Evolutionary conservation across 2,797 vertebrate species (phyloP).

Genomic region (Moxostoma hubbsi): DNA sequence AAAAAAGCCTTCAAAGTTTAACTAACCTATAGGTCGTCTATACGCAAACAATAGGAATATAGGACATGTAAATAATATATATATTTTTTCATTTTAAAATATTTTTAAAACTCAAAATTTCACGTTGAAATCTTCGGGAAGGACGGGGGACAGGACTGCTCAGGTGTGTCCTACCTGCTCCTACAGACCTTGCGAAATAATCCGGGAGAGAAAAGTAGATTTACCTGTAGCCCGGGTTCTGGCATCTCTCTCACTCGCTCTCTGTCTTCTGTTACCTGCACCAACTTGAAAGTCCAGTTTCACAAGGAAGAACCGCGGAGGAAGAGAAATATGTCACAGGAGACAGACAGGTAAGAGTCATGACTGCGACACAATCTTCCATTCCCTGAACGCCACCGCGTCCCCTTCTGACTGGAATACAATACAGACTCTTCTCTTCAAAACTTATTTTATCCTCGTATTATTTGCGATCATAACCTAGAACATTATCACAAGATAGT

Average conservation of each 20-base stretch:
- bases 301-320: constrained; percentile 82
- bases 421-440: neutral
- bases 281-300: constrained; percentile 97
- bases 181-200: constrained; percentile 61
- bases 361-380: constrained; percentile 63
- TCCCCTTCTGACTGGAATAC: neutral
- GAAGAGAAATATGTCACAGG: constrained; percentile 94
- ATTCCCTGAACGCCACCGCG: constrained; percentile 26
- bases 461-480: too few relatives aligned
- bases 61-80: neutral
- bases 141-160: constrained; percentile 11
- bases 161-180: constrained; percentile 54
- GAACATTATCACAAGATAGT: neutral
- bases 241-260: constrained; percentile 76
- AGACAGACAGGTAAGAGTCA: constrained; percentile 94
- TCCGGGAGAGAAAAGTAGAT: constrained; percentile 78
- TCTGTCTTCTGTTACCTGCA: constrained; percentile 81
- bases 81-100: neutral
- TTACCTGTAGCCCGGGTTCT: constrained; percentile 91
- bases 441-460: neutral
- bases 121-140: constrained; percentile 1
- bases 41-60: constrained; percentile 65
- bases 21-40: constrained; percentile 62
- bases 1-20: constrained; percentile 71
- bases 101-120: neutral